Base-by-base conservation (phyloP, 1,140 invertebrate genomes). In the Drosophila asahinai region DNA sequence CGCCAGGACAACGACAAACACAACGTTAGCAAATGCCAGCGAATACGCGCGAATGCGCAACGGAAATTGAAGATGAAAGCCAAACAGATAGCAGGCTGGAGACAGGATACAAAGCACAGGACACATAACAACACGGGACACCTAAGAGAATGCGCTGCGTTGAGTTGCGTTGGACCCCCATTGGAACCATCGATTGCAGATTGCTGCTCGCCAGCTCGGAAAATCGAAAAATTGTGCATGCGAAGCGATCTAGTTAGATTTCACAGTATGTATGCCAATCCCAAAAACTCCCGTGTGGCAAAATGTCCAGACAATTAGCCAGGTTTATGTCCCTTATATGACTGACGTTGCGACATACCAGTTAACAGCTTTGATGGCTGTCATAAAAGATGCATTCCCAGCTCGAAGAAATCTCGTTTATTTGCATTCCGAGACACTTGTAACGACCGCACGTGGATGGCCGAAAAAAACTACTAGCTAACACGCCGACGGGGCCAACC, bases 31-130 rank as follows among this genome's bases (percentile, higher is more conserved):
- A 58, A 60, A 52, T 36, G 59, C 27, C 42, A 70, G 45, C 47
- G 57, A 55, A 25, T 77, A 68, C 72, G 75, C 83, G 83, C 79
- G 78, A 83, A 62, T 82, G 80, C 84, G 72, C 77, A 84, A 61
- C 77, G 84, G 84, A 89, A 89, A 89, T 89, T 89, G 84, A 89
- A 90, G 86, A 90, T 89, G 81, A 80, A 90, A 90, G 81, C 78
- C 77, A 71, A 70, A 64, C 71, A 79, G 86, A 89, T 90, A 89
- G 51, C 77, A 59, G 60, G 65, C 63, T 57, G 54, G 19, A 40
- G 38, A 40, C 54, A 25, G 36, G 19, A 57, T 36, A 77, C 76
- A 83, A 48, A 80, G 64, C 81, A 66, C 63, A 43, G 60, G 60
- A 65, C 63, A 62, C 54, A n/a, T 62, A 55, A 47, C 17, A 55